Evolutionary conservation across 1,140 invertebrate species (phyloP), one percentile per base, ranked within the genome.

Genomic region (Drosophila trapezifrons): DNA sequence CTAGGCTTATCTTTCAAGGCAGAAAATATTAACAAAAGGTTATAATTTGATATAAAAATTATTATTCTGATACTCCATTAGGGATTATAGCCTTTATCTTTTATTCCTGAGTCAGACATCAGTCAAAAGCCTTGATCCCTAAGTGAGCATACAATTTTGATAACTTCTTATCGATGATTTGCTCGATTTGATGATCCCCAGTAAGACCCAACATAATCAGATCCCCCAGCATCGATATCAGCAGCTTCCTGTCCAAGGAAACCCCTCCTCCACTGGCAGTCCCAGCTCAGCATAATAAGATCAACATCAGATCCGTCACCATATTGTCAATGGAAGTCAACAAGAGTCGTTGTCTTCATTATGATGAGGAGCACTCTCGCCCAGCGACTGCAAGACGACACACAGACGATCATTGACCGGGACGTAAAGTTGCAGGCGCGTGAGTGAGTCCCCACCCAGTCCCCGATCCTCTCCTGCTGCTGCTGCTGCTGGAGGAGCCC

Each of bases 261-360:
- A n/a, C 52, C 29, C 37, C 47, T 49, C 58, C 45, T 10, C 10
- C 9, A 27, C 51, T 45, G 47, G 43, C 46, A 37, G 20, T 43
- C 46, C 20, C 45, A 40, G 25, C 43, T 64, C 62, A 51, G 52
- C 73, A 79, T 66, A 83, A 78, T 70, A 75, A 75, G 71, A 82
- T 78, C 70, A 57, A 56, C 51, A 65, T 80, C 63, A 59, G 73
- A 81, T 64, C 57, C 76, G 76, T 77, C 57, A 77, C 54, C 73
- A 76, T 76, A 76, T 76, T 76, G 73, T 81, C 73, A 77, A 81
- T 81, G 78, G 64, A 83, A 82, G 73, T 85, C 80, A 79, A 79
- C 79, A 60, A 76, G 70, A 78, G 84, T 73, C 76, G 82, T 89
- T 87, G 84, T 75, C 84, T 87, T 87, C 83, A 83, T 87, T 87